Evolutionary conservation across 2,888 invertebrate species (phyloP), one percentile per base, ranked within the genome.

Genomic region (Nomada hirtipes): DNA sequence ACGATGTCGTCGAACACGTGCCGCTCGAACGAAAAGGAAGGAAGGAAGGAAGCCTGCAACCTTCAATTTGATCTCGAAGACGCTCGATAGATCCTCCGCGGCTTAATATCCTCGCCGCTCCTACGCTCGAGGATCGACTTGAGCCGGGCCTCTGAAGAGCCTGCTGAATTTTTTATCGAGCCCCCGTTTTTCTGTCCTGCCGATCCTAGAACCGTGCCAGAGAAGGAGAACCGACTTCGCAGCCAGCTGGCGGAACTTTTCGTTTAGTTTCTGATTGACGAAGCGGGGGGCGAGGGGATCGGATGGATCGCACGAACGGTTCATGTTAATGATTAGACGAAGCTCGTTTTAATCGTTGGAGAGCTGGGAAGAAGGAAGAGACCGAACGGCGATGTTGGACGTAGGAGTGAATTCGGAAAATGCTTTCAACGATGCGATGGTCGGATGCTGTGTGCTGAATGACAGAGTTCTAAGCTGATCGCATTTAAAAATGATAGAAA

Each of bases 31-130:
- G n/a, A 47, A 55, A 13, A 29, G 26, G n/a, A 50, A 2, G 29
- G 20, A 20, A 13, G 15, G n/a, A 57, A 42, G 55, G 67, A 76
- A 69, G 72, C 72, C 75, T 68, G 82, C 76, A 74, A 52, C 77
- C 79, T 78, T 76, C 82, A 65, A 82, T 82, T 82, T 82, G 76
- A 82, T 79, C 76, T 72, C 76, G 72, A 73, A 79, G 64, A 73
- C 76, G 67, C 57, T 75, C 67, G 70, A 69, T 63, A 53, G 72
- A 82, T 82, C 82, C 81, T 64, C 44, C 69, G 69, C 67, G 50
- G 72, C 65, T 76, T 70, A 73, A 76, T 81, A 76, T 73, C 60
- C 20, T 47, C 11, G 11, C 47, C 57, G n/a, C 52, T 61, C 23
- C 57, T 61, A n/a, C 20, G 63, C 60, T 79, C 57, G 70, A 74